Evolutionary conservation across 1,140 invertebrate genomes (phyloP).

Genomic region (Coenobita brevimanus): DNA sequence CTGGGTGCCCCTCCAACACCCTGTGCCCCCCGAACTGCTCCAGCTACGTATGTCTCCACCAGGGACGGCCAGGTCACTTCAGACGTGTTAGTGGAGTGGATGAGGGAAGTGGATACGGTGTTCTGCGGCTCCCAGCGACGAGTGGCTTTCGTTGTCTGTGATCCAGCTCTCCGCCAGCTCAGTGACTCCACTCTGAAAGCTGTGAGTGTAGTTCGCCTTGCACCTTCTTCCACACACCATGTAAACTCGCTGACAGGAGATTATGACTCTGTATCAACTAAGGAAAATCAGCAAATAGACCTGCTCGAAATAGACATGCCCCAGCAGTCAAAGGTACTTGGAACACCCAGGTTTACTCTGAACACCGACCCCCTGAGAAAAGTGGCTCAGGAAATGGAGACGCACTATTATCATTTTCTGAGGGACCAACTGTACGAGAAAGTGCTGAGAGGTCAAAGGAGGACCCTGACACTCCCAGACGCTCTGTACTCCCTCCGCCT

Average conservation of each 20-base stretch:
- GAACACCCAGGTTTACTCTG: too few relatives aligned
- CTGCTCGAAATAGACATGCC: too few relatives aligned
- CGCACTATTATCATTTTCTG: neutral
- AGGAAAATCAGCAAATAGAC: too few relatives aligned
- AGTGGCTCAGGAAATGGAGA: neutral
- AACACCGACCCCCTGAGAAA: neutral
- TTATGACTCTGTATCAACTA: too few relatives aligned
- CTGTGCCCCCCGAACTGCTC: neutral
- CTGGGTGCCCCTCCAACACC: neutral
- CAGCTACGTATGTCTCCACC: neutral
- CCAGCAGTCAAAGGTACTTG: too few relatives aligned
- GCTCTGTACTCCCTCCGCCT: neutral
- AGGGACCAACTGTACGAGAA: neutral
- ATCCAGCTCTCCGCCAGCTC: neutral
- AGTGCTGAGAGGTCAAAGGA: neutral
- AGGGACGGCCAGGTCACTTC: neutral
- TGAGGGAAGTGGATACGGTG: neutral
- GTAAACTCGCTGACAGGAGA: neutral
- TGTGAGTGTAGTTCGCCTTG: neutral
- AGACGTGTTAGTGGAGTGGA: neutral
- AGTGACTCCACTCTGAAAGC: neutral
- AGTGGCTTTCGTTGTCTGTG: neutral
- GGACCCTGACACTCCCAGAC: neutral
- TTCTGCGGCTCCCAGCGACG: neutral
- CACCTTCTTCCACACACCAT: neutral